phyloP scores from a whole-genome alignment of 1,140 invertebrate species.

The Hylyphantes graminicola region DNA sequence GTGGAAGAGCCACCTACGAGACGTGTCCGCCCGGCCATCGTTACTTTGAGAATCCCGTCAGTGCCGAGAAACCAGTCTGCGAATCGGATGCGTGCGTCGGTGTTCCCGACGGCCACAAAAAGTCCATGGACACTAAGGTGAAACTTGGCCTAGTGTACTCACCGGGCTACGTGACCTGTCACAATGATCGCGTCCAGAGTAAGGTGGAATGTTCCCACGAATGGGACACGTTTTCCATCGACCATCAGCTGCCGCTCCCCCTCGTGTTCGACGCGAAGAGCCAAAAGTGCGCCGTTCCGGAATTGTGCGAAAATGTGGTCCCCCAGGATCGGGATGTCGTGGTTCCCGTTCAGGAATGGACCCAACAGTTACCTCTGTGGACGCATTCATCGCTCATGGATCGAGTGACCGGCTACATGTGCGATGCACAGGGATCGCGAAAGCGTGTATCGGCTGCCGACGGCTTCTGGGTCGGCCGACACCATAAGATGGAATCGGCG shows the following conservation, averaged over 20 bases:
- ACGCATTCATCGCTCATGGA: not conserved
- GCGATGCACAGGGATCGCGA: not conserved
- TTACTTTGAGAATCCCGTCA: not conserved
- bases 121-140: not conserved
- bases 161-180: not conserved
- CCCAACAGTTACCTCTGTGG: conserved; percentile 1
- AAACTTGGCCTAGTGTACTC: not conserved
- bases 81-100: not conserved
- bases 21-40: not conserved
- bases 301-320: conserved; percentile 22
- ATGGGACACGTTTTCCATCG: conserved; percentile 1
- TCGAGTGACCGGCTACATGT: not conserved
- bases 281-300: not conserved
- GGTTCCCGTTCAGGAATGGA: not conserved
- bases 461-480: not conserved
- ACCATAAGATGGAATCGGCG: not conserved
- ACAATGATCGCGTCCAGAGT: not conserved
- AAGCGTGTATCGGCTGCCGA: not conserved
- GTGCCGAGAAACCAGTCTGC: not conserved
- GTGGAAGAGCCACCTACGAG: not conserved
- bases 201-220: not conserved
- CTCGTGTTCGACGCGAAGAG: not conserved
- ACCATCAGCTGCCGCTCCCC: not conserved
- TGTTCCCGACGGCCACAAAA: not conserved
- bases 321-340: not conserved